Conservation (phyloP, 2,797 vertebrate species). For the Lagorchestes hirsutus region DNA sequence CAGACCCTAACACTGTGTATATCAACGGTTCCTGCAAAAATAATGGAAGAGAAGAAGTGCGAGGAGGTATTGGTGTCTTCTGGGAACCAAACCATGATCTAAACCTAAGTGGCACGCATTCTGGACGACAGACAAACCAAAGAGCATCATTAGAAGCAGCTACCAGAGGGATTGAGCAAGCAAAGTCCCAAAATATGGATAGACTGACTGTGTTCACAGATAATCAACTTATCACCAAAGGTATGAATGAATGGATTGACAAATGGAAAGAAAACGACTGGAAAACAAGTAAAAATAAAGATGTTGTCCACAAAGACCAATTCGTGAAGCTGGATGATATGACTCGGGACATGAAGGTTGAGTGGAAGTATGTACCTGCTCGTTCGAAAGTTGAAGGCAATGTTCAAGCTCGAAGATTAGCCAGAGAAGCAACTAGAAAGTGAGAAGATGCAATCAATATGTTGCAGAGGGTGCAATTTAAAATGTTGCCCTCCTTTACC, state of each 20-base stretch:
- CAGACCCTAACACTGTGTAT: no score
- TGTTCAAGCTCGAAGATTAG: constrained; percentile 87
- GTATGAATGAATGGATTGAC: constrained; percentile 89
- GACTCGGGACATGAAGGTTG: constrained; percentile 85
- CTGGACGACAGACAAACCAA: no score
- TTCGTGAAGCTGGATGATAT: constrained; percentile 88
- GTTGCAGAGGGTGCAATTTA: neutral
- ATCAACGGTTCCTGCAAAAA: no score
- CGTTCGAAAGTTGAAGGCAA: constrained; percentile 87
- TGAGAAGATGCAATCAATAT: rapidly evolving
- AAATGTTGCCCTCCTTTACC: neutral
- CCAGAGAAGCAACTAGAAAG: constrained; percentile 86
- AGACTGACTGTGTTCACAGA: no score
- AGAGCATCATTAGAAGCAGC: no score
- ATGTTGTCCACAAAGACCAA: constrained; percentile 86
- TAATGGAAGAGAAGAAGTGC: no score
- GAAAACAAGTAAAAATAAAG: constrained; percentile 86
- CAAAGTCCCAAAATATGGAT: no score
- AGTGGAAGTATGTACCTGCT: constrained; percentile 88
- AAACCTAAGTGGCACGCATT: no score
- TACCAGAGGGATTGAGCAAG: no score
- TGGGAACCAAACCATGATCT: no score
- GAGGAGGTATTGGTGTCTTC: no score
- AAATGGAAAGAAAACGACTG: constrained; percentile 90
- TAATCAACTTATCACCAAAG: no score